Percentiles rank a stretch among this genome's conserved stretches.
Evolutionary conservation across 2,113 vertebrate species (phyloP).

Genomic region (Eidolon helvum): DNA sequence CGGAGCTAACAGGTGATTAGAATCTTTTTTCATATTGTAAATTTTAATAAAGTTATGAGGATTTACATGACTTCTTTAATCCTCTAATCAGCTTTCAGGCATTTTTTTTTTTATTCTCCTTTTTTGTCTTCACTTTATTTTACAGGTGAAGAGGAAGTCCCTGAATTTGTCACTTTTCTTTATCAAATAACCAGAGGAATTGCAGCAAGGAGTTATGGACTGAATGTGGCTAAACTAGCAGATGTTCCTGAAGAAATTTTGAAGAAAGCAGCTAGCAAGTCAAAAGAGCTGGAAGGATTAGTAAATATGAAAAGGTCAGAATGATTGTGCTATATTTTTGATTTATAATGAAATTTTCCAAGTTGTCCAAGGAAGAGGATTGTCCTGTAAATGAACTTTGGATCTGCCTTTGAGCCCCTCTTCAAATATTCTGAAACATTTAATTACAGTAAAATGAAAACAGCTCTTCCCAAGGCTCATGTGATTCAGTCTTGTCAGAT

Average conservation of each 20-base stretch:
- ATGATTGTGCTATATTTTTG: neutral
- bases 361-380: neutral
- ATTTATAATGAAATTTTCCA: slow-evolving; percentile 9
- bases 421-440: neutral
- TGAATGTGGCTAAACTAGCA: slow-evolving; percentile 96
- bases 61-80: neutral
- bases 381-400: neutral
- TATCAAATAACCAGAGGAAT: slow-evolving; percentile 95
- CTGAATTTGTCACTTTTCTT: slow-evolving; percentile 96
- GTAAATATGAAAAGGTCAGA: slow-evolving; percentile 91
- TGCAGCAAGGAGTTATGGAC: slow-evolving; percentile 94
- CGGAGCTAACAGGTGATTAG: neutral
- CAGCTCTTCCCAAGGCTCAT: neutral
- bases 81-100: neutral
- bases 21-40: slow-evolving; percentile 7
- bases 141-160: slow-evolving; percentile 81
- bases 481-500: neutral
- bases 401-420: neutral
- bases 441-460: slow-evolving; percentile 28
- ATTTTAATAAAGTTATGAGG: neutral
- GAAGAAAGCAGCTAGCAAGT: slow-evolving; percentile 91
- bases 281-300: slow-evolving; percentile 90
- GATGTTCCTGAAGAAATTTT: slow-evolving; percentile 91
- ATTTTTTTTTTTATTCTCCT: neutral
- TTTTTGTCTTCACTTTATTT: neutral